phyloP scores from a whole-genome alignment of 2,888 invertebrate species.

The Hyles lineata region DNA sequence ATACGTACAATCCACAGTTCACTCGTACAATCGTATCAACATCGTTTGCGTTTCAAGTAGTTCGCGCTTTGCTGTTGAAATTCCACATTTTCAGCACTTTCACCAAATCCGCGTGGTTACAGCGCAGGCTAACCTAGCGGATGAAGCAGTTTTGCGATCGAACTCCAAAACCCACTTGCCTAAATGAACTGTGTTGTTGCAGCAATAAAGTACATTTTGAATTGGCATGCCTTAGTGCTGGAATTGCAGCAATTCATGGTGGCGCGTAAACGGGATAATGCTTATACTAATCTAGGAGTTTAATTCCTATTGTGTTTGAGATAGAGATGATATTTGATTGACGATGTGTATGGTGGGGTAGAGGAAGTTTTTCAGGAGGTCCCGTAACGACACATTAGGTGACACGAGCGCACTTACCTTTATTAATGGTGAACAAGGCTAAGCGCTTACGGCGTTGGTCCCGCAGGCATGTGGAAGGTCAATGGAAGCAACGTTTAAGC shows the following conservation, averaged over 20 bases:
- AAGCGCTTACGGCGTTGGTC: slow-evolving; percentile 60
- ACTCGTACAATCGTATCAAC: background rate
- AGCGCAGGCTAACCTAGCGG: slow-evolving; percentile 54
- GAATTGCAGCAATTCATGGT: slow-evolving; percentile 68
- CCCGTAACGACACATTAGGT: slow-evolving; percentile 81
- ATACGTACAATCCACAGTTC: no score
- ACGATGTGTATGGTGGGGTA: slow-evolving; percentile 53
- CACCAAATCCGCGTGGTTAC: slow-evolving; percentile 58
- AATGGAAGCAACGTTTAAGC: slow-evolving; percentile 59
- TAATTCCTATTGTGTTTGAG: slow-evolving; percentile 44
- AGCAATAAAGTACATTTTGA: slow-evolving; percentile 59
- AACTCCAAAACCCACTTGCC: slow-evolving; percentile 45
- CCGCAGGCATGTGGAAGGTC: slow-evolving; percentile 61
- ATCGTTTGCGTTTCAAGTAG: slow-evolving; percentile 6
- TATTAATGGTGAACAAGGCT: slow-evolving; percentile 80
- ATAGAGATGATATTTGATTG: slow-evolving; percentile 52
- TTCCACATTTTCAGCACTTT: slow-evolving; percentile 61
- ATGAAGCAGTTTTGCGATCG: slow-evolving; percentile 58
- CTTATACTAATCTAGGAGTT: slow-evolving; percentile 42
- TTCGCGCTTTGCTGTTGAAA: slow-evolving; percentile 42
- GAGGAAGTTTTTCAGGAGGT: slow-evolving; percentile 78
- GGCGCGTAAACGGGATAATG: slow-evolving; percentile 65
- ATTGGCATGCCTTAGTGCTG: slow-evolving; percentile 50
- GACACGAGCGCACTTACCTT: slow-evolving; percentile 78
- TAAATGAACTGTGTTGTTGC: slow-evolving; percentile 45